Conservation (phyloP, 2,113 vertebrate genomes). For the Eupsittula cactorum region DNA sequence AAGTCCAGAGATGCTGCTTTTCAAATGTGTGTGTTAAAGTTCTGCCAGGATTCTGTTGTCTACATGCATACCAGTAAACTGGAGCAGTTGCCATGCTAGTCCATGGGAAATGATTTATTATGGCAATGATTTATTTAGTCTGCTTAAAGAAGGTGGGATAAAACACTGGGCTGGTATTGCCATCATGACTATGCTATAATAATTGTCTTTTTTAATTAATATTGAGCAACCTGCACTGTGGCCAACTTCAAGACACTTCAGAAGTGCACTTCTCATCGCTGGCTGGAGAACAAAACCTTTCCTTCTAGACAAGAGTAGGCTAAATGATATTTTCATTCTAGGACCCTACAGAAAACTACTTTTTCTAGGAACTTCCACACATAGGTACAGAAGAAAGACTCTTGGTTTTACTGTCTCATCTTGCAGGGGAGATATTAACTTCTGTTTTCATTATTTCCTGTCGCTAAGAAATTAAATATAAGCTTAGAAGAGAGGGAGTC, state of each 20-base stretch:
- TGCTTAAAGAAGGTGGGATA: not conserved
- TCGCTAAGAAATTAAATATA: not conserved
- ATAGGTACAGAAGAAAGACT: not conserved
- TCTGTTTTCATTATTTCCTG: not conserved
- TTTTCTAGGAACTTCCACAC: not conserved
- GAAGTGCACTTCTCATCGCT: not conserved
- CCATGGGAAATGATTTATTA: not conserved
- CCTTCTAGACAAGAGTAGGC: not conserved
- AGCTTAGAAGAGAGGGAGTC: not conserved
- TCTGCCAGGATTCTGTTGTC: not conserved
- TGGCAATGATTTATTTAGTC: slow-evolving; percentile 1
- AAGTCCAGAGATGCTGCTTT: not conserved
- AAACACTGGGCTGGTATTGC: not conserved
- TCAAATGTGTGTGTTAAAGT: not conserved
- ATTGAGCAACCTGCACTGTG: not conserved
- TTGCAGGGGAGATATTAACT: not conserved
- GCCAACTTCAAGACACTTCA: not conserved
- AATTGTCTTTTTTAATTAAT: not conserved
- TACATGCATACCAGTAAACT: not conserved
- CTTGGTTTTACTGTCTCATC: not conserved
- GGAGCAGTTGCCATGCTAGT: not conserved
- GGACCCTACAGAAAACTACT: not conserved
- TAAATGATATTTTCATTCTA: not conserved
- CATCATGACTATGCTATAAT: not conserved
- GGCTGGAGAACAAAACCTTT: not conserved